Conservation (phyloP, 2,797 vertebrate genomes). For the Aselliscus stoliczkanus region DNA sequence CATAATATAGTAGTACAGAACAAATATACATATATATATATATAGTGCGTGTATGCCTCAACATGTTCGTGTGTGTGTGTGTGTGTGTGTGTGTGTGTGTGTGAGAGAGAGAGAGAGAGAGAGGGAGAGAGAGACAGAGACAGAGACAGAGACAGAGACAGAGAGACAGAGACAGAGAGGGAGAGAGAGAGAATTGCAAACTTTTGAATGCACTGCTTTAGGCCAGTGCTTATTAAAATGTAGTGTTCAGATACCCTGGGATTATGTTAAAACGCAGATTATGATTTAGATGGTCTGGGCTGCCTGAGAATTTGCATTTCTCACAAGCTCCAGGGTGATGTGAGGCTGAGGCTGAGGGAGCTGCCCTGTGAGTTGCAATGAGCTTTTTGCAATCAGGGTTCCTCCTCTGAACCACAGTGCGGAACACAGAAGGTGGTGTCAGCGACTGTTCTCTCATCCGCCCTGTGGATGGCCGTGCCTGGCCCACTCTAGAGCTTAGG, state of each 20-base stretch:
- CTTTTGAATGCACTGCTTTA: background rate
- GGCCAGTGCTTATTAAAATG: background rate
- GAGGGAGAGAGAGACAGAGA: too few relatives aligned
- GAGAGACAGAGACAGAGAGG: too few relatives aligned
- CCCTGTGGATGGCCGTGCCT: rapidly evolving
- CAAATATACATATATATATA: background rate
- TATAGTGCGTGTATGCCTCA: background rate
- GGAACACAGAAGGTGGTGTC: rapidly evolving
- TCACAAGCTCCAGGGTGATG: rapidly evolving
- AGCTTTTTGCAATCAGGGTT: background rate
- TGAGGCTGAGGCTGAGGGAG: background rate
- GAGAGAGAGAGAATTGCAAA: too few relatives aligned
- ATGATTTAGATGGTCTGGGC: background rate
- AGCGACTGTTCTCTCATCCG: rapidly evolving
- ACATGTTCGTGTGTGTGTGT: background rate
- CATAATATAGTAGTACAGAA: background rate
- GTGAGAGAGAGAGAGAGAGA: background rate
- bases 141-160: too few relatives aligned
- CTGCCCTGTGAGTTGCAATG: rapidly evolving
- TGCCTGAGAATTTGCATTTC: background rate
- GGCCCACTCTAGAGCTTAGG: too few relatives aligned
- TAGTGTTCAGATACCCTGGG: background rate
- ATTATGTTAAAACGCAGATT: background rate
- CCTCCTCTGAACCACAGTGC: background rate
- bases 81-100: background rate